A percentile compares a stretch with the other conserved stretches of the same genome.
These are phyloP conservation scores for Aspidiotus rigidus DNA, from an alignment of 2,888 invertebrate genomes.

Conservation along the genomic window DNA sequence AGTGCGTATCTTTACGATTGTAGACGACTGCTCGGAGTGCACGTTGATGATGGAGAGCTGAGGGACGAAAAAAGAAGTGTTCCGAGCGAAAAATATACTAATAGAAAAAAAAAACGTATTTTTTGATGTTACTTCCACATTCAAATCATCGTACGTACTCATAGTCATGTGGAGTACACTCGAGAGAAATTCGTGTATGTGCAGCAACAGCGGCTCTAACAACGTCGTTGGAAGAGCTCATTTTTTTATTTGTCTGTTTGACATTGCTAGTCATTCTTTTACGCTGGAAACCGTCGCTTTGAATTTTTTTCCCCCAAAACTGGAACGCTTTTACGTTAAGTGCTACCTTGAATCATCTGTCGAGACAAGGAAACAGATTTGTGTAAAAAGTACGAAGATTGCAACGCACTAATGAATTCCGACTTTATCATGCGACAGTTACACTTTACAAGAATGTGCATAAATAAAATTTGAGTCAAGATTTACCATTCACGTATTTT, in stretches of 20 bases:
- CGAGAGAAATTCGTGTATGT: too few species aligned
- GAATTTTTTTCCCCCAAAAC: slow-evolving; percentile 16
- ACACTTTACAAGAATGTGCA: too few species aligned
- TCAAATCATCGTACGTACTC: neutral
- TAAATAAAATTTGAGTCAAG: too few species aligned
- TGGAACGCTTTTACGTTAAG: slow-evolving; percentile 25
- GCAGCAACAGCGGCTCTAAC: neutral
- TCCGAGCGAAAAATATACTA: slow-evolving; percentile 9
- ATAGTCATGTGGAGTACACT: neutral
- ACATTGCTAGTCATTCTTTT: slow-evolving; percentile 21
- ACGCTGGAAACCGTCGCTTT: slow-evolving; percentile 23
- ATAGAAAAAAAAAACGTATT: slow-evolving; percentile 13
- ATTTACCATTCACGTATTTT: too few species aligned
- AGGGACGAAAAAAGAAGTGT: neutral
- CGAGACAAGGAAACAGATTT: slow-evolving; percentile 13
- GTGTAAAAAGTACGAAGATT: neutral
- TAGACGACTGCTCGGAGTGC: neutral
- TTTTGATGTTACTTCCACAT: slow-evolving; percentile 19
- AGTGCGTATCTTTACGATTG: neutral
- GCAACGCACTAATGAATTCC: neutral
- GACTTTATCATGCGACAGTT: too few species aligned
- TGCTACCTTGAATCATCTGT: slow-evolving; percentile 18
- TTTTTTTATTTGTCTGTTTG: slow-evolving; percentile 18
- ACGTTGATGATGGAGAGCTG: neutral
- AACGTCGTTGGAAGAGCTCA: neutral